Base-by-base conservation (phyloP, 2,888 invertebrate species). In the Ferrisia virgata region DNA sequence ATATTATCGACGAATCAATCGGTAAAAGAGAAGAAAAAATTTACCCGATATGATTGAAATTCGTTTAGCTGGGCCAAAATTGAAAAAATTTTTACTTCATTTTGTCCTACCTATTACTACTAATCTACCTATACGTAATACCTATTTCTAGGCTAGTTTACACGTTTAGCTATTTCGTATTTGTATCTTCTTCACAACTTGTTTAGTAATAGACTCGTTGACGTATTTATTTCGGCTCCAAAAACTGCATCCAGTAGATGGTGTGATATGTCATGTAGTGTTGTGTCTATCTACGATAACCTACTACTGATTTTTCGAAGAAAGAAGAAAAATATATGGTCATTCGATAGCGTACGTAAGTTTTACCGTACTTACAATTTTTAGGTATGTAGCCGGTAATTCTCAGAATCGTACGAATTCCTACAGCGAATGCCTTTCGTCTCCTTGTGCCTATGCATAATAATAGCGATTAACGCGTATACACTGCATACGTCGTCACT, bases 1-100 rank as follows among this genome's bases (percentile, higher is more conserved):
- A 36, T 76, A 36, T 76, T 76, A 76, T 76, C 72, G 36, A 31
- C 69, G 72, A 28, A 64, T 28, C 64, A 64, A 64, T 64, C 64
- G 64, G 13, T 64, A 64, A 53, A 28, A 64, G 64, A 18, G 18
- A 76, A 33, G n/a, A n/a, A 76, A 76, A 76, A 36, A 33, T 76
- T 36, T 36, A 76, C 36, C 72, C 33, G 72, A 69, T 36, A 76
- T 76, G 72, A 76, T 76, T 76, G 72, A 36, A 76, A 36, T 76
- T 76, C 28, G n/a, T 15, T 28, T n/a, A 11, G 64, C 31, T 25
- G 22, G 53, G 22, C 22, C 53, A 53, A 13, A 53, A 53, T 53
- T n/a, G 28, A 28, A 28, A 28, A 28, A 64, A 64, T 64, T 64
- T 64, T 28, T 13, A 53, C 53, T 18, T 28, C 28, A 64, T 64